A percentile compares a stretch with the other conserved stretches of the same genome.
Evolutionary conservation across 2,888 invertebrate species (phyloP).

Genomic region (Trissoscelio sp.): DNA sequence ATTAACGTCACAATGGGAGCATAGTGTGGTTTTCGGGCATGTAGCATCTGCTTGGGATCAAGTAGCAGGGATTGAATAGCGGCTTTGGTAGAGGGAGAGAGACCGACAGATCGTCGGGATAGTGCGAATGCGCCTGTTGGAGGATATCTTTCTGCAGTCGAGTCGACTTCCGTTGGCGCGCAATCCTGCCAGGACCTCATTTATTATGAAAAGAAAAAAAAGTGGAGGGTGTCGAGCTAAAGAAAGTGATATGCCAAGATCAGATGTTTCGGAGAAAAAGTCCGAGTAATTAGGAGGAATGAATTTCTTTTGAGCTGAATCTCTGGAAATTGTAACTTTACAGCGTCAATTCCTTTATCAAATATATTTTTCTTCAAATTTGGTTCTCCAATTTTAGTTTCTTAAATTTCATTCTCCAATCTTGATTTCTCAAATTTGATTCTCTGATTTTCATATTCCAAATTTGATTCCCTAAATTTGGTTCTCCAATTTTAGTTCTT

Average conservation of each 20-base stretch:
- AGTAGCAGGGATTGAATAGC: conserved; percentile 77
- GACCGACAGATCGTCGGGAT: conserved; percentile 24
- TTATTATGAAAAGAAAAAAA: conserved; percentile 46
- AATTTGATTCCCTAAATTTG: too few relatives aligned
- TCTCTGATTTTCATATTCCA: too few relatives aligned
- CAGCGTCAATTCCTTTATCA: too few relatives aligned
- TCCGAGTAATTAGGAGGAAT: conserved; percentile 25
- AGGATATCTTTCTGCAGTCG: conserved; percentile 70
- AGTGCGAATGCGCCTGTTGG: conserved; percentile 65
- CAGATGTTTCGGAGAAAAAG: conserved; percentile 25
- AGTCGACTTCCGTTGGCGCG: conserved; percentile 75
- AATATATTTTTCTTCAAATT: too few relatives aligned
- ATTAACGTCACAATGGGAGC: conserved; percentile 81
- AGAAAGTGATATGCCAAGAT: conserved; percentile 34
- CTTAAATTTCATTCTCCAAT: too few relatives aligned
- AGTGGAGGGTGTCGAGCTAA: conserved; percentile 28
- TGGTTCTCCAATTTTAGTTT: too few relatives aligned
- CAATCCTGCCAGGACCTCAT: conserved; percentile 54
- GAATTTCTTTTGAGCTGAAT: too few relatives aligned
- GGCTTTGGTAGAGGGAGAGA: conserved; percentile 56
- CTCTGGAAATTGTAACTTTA: too few relatives aligned
- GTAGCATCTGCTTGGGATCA: conserved; percentile 82
- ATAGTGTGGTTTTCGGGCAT: conserved; percentile 77
- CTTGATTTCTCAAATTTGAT: too few relatives aligned
- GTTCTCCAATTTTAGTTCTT: too few relatives aligned